A percentile compares a stretch with the other conserved stretches of the same genome.
These are phyloP conservation scores for Nylanderia fulva DNA, from an alignment of 1,140 invertebrate species.

Conservation along the genomic window DNA sequence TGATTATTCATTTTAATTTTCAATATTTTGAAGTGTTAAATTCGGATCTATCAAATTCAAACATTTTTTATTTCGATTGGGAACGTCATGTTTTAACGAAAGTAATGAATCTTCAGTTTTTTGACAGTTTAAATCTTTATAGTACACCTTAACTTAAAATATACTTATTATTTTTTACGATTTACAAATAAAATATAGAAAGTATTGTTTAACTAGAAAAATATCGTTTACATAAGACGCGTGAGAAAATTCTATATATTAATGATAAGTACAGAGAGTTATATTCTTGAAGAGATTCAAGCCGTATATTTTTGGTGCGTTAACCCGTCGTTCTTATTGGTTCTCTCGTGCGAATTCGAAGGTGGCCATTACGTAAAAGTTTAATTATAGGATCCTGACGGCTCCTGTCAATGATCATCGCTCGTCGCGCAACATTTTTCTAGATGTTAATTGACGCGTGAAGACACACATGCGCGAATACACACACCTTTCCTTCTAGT, in stretches of 20 bases:
- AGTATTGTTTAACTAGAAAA: neutral
- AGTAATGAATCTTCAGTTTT: neutral
- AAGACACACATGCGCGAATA: neutral
- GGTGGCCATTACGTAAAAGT: constrained; percentile 47
- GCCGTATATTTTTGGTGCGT: constrained; percentile 13
- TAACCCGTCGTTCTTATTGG: constrained; percentile 17
- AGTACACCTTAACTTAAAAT: neutral
- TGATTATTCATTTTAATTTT: neutral
- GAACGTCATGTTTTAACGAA: neutral
- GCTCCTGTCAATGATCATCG: constrained; percentile 29
- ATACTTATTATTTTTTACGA: neutral
- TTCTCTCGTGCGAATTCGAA: neutral
- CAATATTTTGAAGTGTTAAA: neutral
- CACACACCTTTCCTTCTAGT: neutral
- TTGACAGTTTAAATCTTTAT: neutral
- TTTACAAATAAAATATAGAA: constrained; percentile 15
- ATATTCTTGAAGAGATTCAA: neutral
- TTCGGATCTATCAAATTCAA: neutral
- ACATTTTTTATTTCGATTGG: neutral
- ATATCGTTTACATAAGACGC: neutral
- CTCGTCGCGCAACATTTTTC: constrained; percentile 45
- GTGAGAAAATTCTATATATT: neutral
- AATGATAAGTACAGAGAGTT: neutral
- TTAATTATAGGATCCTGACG: constrained; percentile 49
- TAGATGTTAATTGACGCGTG: constrained; percentile 28